A percentile compares a stretch with the other conserved stretches of the same genome.
Conservation (phyloP, 2,888 invertebrate genomes). For the Yponomeuta malinellus region DNA sequence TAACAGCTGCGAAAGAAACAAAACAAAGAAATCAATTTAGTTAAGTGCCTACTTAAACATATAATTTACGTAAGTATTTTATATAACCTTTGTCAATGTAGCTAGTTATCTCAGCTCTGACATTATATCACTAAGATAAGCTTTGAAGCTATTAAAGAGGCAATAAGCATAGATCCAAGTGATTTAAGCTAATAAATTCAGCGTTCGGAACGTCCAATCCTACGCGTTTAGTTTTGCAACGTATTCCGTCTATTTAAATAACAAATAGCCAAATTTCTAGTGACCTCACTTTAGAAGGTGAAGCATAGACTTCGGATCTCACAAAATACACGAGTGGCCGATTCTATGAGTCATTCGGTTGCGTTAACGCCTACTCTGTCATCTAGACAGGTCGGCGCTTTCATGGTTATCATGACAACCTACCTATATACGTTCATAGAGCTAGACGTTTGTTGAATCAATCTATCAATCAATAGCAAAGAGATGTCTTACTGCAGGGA, state of each 20-base stretch:
- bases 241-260: conserved; percentile 5
- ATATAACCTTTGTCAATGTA: neutral
- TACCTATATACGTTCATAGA: neutral
- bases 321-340: neutral
- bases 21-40: no score
- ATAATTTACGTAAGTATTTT: no score
- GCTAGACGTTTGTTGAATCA: neutral
- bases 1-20: no score
- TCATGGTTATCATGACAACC: neutral
- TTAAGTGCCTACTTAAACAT: no score
- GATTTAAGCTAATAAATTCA: conserved; percentile 10
- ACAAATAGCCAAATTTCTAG: neutral
- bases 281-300: neutral
- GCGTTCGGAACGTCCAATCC: conserved; percentile 6
- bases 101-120: neutral
- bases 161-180: conserved; percentile 7
- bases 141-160: neutral
- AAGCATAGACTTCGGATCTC: neutral
- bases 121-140: neutral
- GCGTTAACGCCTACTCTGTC: neutral
- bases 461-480: neutral
- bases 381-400: conserved; percentile 1
- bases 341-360: neutral
- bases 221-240: conserved; percentile 12
- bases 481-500: no score